Evolutionary conservation across 2,888 invertebrate species (phyloP).

Genomic region (Euspilapteryx auroguttella): DNA sequence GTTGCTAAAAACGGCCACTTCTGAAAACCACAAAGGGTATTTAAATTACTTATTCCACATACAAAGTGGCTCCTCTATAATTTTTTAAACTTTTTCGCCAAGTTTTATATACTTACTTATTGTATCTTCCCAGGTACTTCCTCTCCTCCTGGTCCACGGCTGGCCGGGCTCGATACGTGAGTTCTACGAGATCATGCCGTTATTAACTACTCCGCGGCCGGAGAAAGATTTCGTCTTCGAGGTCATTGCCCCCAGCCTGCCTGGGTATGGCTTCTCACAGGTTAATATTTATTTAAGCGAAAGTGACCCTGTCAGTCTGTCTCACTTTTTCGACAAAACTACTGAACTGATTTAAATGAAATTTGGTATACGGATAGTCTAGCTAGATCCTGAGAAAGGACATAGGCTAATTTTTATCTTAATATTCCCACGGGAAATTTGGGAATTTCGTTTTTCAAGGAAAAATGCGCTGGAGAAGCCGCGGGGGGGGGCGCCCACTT

Average conservation of each 20-base stretch:
- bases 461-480: no score
- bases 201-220: constrained; percentile 27
- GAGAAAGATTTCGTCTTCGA: constrained; percentile 60
- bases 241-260: constrained; percentile 59
- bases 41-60: not conserved
- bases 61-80: no score
- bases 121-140: constrained; percentile 39
- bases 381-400: no score
- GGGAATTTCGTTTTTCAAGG: not conserved
- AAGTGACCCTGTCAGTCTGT: constrained; percentile 12
- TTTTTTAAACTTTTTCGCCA: not conserved
- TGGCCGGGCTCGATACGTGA: constrained; percentile 84
- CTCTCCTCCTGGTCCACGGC: constrained; percentile 75
- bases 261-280: constrained; percentile 52
- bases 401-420: no score
- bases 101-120: not conserved
- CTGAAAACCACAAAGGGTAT: no score
- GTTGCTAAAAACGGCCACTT: no score
- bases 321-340: no score
- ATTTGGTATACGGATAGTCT: no score
- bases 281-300: constrained; percentile 28
- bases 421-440: no score
- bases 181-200: constrained; percentile 72
- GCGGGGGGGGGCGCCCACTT: constrained; percentile 9
- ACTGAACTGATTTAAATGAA: no score